Base-by-base conservation (phyloP, 2,888 invertebrate species). In the Lordiphosa fenestrarum region DNA sequence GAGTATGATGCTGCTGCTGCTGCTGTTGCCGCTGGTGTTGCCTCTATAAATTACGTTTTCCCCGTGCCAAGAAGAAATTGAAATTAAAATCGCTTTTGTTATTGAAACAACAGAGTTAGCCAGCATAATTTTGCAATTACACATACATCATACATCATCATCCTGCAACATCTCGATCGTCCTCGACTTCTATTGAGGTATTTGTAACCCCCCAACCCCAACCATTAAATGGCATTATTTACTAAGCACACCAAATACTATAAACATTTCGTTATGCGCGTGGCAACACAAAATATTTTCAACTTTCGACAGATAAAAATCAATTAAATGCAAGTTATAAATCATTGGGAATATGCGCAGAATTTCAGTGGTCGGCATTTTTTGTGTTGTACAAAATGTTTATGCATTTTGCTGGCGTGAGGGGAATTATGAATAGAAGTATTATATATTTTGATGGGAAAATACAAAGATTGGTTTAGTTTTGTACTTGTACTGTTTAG, bases 31-130 rank as follows among this genome's bases (percentile, higher is more conserved):
- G 37, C 39, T 30, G 13, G 23, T 52, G 53, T 57, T 67, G 69
- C 59, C 66, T 53, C 58, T 65, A 75, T 65, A 71, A 63, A 75
- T 75, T 76, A 61, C 58, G 59, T 42, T 51, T 71, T 64, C 69
- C 58, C 74, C 60, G 53, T 70, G 70, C 70, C 70, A 41, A 61
- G 61, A 65, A 21, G 19, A 30, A 65, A 60, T 63, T 70, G 56
- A 44, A 61, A 53, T 61, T 56, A 67, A 67, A 66, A 72, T 63
- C 54, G 55, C 53, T 63, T 61, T 66, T 72, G 75, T 65, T 65
- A 70, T 80, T 73, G 66, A 80, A 56, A 50, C n/a, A 44, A 55
- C 37, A 49, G 12, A 54, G 35, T 12, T 41, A 51, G 30, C 10
- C 47, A 44, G 42, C 53, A 35, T 73, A 51, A 56, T 71, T 64